A percentile compares a stretch with the other conserved stretches of the same genome.
Conservation (phyloP, 2,888 invertebrate genomes). For the Willowsia nigromaculata region DNA sequence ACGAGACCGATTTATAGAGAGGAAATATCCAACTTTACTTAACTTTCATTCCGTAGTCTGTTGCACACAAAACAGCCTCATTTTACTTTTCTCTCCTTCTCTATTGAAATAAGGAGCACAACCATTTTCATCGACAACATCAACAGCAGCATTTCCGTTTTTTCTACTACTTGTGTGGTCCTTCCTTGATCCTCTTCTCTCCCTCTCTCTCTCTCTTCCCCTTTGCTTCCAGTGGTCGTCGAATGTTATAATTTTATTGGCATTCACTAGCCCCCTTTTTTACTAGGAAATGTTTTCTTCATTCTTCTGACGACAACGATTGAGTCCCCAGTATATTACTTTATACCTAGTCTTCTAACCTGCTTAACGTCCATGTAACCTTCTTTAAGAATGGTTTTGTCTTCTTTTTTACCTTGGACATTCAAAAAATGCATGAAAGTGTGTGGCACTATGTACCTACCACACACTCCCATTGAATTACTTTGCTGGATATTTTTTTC, state of each 20-base stretch:
- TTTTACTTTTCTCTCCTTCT: not conserved
- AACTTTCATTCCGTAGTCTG: not conserved
- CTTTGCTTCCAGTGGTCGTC: not conserved
- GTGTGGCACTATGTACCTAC: not conserved
- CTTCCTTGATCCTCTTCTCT: conserved; percentile 11
- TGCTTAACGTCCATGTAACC: not conserved
- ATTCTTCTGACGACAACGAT: not conserved
- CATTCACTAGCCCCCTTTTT: not conserved
- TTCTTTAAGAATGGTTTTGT: not conserved
- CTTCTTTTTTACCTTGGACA: not conserved
- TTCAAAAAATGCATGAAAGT: not conserved
- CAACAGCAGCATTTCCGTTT: not conserved
- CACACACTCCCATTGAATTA: not conserved
- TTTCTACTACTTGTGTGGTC: conserved; percentile 1
- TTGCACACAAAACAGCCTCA: conserved; percentile 9
- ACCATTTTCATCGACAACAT: not conserved
- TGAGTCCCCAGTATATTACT: not conserved
- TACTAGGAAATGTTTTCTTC: not conserved
- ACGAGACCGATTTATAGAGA: conserved; percentile 1
- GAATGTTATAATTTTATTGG: not conserved
- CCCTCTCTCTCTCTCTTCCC: not conserved
- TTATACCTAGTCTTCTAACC: not conserved
- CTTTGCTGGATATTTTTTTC: not conserved
- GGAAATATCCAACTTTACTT: conserved; percentile 5
- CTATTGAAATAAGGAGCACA: not conserved